Evolutionary conservation across 2,888 invertebrate genomes (phyloP).

Genomic region (Rhingia rostrata): DNA sequence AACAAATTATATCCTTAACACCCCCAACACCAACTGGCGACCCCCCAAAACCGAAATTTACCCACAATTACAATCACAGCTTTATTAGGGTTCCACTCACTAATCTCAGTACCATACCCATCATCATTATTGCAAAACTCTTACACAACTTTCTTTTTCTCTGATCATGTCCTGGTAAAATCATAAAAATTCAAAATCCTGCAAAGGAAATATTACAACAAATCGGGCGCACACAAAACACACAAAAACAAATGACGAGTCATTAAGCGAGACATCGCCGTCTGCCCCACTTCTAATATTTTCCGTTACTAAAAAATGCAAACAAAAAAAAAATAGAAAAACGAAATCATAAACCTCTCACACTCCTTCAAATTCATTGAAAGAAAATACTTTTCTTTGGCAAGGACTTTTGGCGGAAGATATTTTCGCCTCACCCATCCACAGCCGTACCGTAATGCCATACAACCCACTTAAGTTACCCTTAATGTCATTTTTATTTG

Average conservation of each 20-base stretch:
- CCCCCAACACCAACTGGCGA: no score
- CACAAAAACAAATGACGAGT: constrained; percentile 47
- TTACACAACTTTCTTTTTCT: no score
- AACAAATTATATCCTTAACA: no score
- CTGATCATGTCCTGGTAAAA: neutral
- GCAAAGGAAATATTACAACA: constrained; percentile 37
- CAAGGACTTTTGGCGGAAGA: constrained; percentile 13
- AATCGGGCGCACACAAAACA: constrained; percentile 17
- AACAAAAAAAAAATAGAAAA: neutral
- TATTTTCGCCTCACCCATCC: constrained; percentile 4
- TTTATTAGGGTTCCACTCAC: no score
- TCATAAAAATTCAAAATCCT: constrained; percentile 61
- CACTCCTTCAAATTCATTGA: constrained; percentile 11
- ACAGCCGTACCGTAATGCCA: neutral
- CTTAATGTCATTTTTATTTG: constrained; percentile 73
- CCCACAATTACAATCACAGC: no score
- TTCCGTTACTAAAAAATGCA: constrained; percentile 1
- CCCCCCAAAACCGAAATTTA: no score
- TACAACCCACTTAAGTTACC: constrained; percentile 64
- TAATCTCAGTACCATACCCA: no score
- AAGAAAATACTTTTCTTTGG: constrained; percentile 32
- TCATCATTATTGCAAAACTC: no score
- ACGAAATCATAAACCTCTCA: constrained; percentile 42
- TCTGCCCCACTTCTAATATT: constrained; percentile 41
- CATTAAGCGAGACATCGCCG: constrained; percentile 64